Evolutionary conservation across 2,888 invertebrate species (phyloP).

Genomic region (Lithophane leautieri): DNA sequence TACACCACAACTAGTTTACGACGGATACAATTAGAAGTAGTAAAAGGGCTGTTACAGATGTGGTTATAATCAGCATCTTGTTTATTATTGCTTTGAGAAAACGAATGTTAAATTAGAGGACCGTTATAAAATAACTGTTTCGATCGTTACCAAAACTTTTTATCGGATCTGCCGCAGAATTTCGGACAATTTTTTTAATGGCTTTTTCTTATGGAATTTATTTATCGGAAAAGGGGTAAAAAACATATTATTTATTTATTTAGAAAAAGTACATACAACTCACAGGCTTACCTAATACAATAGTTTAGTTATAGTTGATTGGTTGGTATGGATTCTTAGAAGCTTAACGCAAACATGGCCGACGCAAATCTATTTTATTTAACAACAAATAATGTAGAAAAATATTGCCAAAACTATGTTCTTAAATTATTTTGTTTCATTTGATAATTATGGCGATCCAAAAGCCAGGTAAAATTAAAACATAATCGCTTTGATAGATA

Average conservation of each 20-base stretch:
- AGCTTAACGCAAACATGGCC: background rate
- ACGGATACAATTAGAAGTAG: conserved; percentile 27
- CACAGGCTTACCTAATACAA: no score
- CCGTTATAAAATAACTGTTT: background rate
- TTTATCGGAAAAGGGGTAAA: background rate
- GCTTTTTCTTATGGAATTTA: background rate
- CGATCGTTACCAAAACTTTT: background rate
- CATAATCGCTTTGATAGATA: background rate
- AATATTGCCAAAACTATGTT: background rate
- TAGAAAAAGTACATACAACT: no score
- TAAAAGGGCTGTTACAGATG: conserved; percentile 26
- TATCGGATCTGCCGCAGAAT: background rate
- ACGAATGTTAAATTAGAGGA: background rate
- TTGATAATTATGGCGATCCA: background rate
- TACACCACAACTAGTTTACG: conserved; percentile 24
- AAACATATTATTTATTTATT: no score
- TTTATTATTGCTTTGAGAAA: conserved; percentile 4
- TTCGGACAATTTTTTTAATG: background rate
- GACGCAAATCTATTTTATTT: no score
- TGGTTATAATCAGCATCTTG: conserved; percentile 17
- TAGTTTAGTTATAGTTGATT: no score
- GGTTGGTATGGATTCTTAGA: background rate
- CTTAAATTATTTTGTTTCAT: background rate
- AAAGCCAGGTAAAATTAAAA: background rate
- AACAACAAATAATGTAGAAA: background rate